Evolutionary conservation across 1,140 invertebrate genomes (phyloP).

Genomic region (Capitella teleta): DNA sequence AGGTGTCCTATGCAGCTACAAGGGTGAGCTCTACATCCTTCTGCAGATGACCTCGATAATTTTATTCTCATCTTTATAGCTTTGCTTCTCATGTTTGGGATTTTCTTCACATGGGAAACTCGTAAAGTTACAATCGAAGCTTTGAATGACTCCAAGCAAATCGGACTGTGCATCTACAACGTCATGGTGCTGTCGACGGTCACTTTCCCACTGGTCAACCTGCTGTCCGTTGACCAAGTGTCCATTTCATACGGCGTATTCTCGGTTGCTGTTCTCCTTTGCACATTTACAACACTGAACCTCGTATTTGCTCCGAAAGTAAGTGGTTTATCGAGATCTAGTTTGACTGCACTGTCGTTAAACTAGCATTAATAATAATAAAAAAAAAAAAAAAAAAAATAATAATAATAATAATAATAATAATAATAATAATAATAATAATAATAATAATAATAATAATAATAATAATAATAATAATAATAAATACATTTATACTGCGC

Average conservation of each 20-base stretch:
- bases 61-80: not conserved
- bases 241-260: not conserved
- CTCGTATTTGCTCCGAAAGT: constrained; percentile 7
- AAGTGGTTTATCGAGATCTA: too few relatives aligned
- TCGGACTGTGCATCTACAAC: constrained; percentile 70
- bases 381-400: too few relatives aligned
- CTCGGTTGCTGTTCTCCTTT: not conserved
- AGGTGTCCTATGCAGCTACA: not conserved
- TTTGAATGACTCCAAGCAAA: constrained; percentile 25
- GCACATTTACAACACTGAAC: not conserved
- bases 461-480: too few relatives aligned
- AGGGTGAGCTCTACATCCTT: not conserved
- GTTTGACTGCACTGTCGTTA: too few relatives aligned
- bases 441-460: too few relatives aligned
- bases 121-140: constrained; percentile 14
- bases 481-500: too few relatives aligned
- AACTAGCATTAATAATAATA: too few relatives aligned
- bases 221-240: not conserved
- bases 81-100: constrained; percentile 19
- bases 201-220: constrained; percentile 47
- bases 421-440: too few relatives aligned
- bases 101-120: constrained; percentile 23
- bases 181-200: constrained; percentile 75
- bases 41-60: not conserved
- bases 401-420: too few relatives aligned